A percentile compares a stretch with the other conserved stretches of the same genome.
phyloP scores from a whole-genome alignment of 2,797 vertebrate genomes.

The Coilia nasus region DNA sequence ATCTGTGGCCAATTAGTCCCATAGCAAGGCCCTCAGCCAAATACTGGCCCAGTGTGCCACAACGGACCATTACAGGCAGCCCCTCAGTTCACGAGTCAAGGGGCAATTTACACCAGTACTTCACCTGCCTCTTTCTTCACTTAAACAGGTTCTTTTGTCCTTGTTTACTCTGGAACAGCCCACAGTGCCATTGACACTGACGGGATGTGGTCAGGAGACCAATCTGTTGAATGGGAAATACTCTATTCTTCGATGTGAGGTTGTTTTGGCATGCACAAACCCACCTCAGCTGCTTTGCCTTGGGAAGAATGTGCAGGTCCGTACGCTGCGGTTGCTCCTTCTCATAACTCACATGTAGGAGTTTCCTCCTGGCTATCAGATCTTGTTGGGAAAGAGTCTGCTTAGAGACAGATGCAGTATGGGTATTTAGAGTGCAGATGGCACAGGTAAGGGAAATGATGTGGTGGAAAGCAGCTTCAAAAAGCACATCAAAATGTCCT shows the following conservation, averaged over 20 bases:
- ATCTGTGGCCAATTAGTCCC: slow-evolving; percentile 1
- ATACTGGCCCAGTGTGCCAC: background rate
- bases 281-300: slow-evolving; percentile 32
- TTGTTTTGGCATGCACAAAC: slow-evolving; percentile 30
- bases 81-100: background rate
- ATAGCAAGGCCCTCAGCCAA: background rate
- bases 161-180: background rate
- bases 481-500: slow-evolving; percentile 40
- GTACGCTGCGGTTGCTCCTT: slow-evolving; percentile 38
- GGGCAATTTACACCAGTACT: background rate
- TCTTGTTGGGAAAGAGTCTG: slow-evolving; percentile 30
- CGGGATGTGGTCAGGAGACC: slow-evolving; percentile 34
- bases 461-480: slow-evolving; percentile 17
- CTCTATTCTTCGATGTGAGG: slow-evolving; percentile 17
- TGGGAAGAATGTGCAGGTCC: slow-evolving; percentile 1
- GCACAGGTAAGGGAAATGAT: slow-evolving; percentile 36
- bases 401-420: slow-evolving; percentile 8
- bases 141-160: background rate
- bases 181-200: background rate
- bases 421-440: background rate
- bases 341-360: slow-evolving; percentile 32
- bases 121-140: background rate
- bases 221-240: slow-evolving; percentile 41
- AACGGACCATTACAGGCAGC: background rate
- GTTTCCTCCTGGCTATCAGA: slow-evolving; percentile 9